Percentiles rank a stretch among this genome's conserved stretches.
These are phyloP conservation scores for Nanorana parkeri DNA, from an alignment of 2,113 vertebrate genomes.

Conservation along the genomic window DNA sequence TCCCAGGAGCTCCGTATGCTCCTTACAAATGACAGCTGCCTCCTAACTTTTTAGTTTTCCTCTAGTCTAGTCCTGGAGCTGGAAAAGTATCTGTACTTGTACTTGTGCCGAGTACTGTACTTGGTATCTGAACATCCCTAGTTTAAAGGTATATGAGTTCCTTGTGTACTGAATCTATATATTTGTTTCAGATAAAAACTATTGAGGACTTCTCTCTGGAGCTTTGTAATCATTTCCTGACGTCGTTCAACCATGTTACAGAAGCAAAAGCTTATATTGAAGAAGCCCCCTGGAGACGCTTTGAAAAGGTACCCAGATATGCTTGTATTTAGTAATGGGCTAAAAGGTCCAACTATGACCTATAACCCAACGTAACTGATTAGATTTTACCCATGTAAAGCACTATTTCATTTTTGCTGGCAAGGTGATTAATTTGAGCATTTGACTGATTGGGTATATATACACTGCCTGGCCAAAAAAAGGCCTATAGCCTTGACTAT, in stretches of 20 bases:
- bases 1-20: too few relatives aligned
- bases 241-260: slow-evolving; percentile 81
- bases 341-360: too few relatives aligned
- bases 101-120: too few relatives aligned
- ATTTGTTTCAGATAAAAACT: slow-evolving; percentile 73
- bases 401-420: background rate
- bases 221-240: slow-evolving; percentile 85
- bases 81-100: too few relatives aligned
- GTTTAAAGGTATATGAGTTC: too few relatives aligned
- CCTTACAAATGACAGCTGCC: too few relatives aligned
- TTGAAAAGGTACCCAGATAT: slow-evolving; percentile 78
- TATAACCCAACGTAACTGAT: background rate
- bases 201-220: slow-evolving; percentile 86
- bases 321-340: background rate
- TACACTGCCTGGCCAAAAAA: too few relatives aligned
- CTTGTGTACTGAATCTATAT: background rate
- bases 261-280: slow-evolving; percentile 79
- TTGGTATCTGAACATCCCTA: too few relatives aligned
- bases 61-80: too few relatives aligned
- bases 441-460: too few relatives aligned
- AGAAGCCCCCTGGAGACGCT: slow-evolving; percentile 84
- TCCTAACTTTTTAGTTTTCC: too few relatives aligned
- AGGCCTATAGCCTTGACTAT: too few relatives aligned
- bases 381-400: background rate
- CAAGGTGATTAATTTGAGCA: background rate